Base-by-base conservation (phyloP, 2,888 invertebrate species). In the Cyclophora punctaria region DNA sequence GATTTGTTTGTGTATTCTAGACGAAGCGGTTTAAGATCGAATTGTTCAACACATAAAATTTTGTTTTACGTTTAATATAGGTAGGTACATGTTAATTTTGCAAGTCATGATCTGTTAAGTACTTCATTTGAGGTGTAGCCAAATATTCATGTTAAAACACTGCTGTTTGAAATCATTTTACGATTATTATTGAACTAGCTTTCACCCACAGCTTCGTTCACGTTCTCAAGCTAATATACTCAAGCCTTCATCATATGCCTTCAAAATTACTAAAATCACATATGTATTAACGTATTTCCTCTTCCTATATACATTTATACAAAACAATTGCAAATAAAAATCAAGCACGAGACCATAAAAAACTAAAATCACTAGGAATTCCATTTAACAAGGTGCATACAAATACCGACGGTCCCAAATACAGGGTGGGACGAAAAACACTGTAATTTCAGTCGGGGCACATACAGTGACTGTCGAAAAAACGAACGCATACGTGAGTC, bases 381-480 rank as follows among this genome's bases (percentile, higher is more conserved):
- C 44, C 50, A 49, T 47, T 48, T 60, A 57, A 61, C 60, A 59
- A 61, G 56, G 55, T 48, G 51, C 56, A 57, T 55, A 61, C 56
- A 60, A 59, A 66, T 60, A 66, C 67, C 33, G 6, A 75, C 75
- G 80, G 77, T 67, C 69, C 85, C 83, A 81, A 85, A 80, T 75
- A 74, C 66, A 71, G 68, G 64, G 68, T 71, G 68, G 68, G 62
- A 62, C 55, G 70, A 64, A 79, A 83, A 86, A 83, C 78, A 84
- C 81, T 79, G 79, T 83, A 81, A 85, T 86, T 86, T 86, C 66
- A 85, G 82, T 83, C 83, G 56, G 71, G 53, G 78, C 84, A 80
- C 83, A 83, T 81, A 77, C 78, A 58, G 65, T 62, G 65, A 66
- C 72, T 71, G 77, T 80, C 79, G 78, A 78, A 78, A 83, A 81